Percentiles rank a stretch among this genome's conserved stretches.
These are phyloP conservation scores for Shargacucullia verbasci DNA, from an alignment of 2,888 invertebrate species.

Conservation along the genomic window DNA sequence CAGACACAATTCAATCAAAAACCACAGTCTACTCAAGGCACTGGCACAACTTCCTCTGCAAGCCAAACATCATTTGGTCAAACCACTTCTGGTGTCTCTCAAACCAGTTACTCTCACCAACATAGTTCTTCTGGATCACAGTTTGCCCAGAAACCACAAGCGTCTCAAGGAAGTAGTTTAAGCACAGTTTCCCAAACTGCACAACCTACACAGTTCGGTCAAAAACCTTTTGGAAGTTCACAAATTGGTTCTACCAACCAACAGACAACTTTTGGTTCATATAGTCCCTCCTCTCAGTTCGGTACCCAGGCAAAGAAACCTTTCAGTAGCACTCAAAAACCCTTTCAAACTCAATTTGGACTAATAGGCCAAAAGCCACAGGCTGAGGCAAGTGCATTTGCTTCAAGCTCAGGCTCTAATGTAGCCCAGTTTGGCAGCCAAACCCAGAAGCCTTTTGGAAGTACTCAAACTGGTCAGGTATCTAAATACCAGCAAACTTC, in stretches of 20 bases:
- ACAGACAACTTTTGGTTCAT: conserved; percentile 10
- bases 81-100: conserved; percentile 34
- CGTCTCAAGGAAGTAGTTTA: conserved; percentile 9
- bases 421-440: conserved; percentile 20
- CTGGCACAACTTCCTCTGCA: conserved; percentile 9
- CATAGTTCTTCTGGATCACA: conserved; percentile 5
- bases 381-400: conserved; percentile 30
- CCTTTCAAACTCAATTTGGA: neutral
- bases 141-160: conserved; percentile 19
- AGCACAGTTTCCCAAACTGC: conserved; percentile 30
- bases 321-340: conserved; percentile 5
- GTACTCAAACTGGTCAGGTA: conserved; percentile 22
- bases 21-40: conserved; percentile 10
- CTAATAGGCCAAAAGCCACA: conserved; percentile 30
- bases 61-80: conserved; percentile 18
- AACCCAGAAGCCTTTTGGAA: too few relatives aligned
- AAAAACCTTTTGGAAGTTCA: conserved; percentile 29
- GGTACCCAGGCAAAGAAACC: conserved; percentile 14
- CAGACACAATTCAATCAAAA: conserved; percentile 17
- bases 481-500: conserved; percentile 35
- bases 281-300: conserved; percentile 6
- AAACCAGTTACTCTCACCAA: conserved; percentile 6
- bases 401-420: conserved; percentile 25
- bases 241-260: conserved; percentile 12
- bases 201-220: conserved; percentile 15